phyloP scores from a whole-genome alignment of 2,113 vertebrate genomes.

The Asarcornis scutulata region DNA sequence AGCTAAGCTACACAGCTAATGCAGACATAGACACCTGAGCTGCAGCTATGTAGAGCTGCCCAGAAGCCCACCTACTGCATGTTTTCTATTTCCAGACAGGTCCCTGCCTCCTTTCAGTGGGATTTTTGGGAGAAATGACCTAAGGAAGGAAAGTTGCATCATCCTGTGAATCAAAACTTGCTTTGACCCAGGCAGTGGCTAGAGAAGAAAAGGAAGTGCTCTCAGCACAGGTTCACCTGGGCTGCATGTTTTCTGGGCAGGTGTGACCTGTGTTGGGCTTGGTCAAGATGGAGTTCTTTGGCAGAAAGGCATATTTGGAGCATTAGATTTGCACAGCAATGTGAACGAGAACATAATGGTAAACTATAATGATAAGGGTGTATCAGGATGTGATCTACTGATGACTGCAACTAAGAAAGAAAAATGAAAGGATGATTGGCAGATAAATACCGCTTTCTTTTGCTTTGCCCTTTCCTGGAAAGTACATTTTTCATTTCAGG shows the following conservation, averaged over 20 bases:
- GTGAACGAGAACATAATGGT: neutral
- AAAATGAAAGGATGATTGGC: neutral
- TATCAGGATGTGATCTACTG: neutral
- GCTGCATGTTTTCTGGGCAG: neutral
- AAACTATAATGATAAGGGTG: neutral
- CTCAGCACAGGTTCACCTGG: neutral
- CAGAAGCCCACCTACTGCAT: neutral
- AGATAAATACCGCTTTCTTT: neutral
- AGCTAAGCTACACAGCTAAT: neutral
- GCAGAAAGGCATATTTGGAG: neutral
- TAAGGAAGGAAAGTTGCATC: neutral
- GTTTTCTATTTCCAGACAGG: neutral
- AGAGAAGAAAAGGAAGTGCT: neutral
- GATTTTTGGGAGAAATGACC: rapidly evolving
- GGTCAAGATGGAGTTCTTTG: neutral
- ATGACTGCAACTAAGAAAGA: neutral
- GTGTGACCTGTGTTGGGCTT: neutral
- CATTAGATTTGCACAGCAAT: neutral
- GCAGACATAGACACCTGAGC: neutral
- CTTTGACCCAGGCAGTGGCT: neutral
- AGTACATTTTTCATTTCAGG: neutral
- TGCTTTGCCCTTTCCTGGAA: neutral
- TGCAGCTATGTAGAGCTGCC: neutral
- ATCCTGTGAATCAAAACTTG: neutral
- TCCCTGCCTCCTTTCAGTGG: neutral